Percentiles rank a stretch among this genome's conserved stretches.
Conservation (phyloP, 2,113 vertebrate genomes). For the Ellobius talpinus region DNA sequence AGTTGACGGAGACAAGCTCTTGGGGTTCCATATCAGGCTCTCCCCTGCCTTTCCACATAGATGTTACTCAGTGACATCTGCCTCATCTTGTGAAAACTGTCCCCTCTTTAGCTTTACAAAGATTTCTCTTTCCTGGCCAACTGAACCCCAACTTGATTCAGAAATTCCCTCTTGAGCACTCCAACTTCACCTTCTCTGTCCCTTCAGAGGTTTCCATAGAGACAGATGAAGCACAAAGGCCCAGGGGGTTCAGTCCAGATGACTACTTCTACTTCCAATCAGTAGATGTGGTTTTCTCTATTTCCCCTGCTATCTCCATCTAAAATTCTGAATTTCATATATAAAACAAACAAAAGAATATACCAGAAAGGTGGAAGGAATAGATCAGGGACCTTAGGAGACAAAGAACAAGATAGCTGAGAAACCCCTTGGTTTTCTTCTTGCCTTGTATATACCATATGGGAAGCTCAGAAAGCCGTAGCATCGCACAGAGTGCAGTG, state of each 20-base stretch:
- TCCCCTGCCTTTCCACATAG: not conserved
- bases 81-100: not conserved
- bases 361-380: not conserved
- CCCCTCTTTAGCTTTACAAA: not conserved
- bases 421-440: not conserved
- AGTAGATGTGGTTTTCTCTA: not conserved
- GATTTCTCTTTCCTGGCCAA: not conserved
- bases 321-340: not conserved
- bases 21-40: not conserved
- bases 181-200: not conserved
- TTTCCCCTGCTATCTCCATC: not conserved
- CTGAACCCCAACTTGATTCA: not conserved
- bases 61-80: not conserved
- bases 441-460: not conserved
- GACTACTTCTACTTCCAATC: not conserved
- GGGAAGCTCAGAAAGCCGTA: not conserved
- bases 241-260: not conserved
- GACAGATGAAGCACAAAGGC: not conserved
- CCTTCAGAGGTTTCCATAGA: not conserved
- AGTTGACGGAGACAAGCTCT: not conserved
- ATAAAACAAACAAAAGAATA: not conserved
- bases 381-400: not conserved
- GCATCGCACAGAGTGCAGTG: not conserved
- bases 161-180: too few relatives aligned
- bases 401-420: not conserved